These are phyloP conservation scores for Peromyscus aztecus DNA, from an alignment of 2,797 vertebrate genomes.

Conservation along the genomic window DNA sequence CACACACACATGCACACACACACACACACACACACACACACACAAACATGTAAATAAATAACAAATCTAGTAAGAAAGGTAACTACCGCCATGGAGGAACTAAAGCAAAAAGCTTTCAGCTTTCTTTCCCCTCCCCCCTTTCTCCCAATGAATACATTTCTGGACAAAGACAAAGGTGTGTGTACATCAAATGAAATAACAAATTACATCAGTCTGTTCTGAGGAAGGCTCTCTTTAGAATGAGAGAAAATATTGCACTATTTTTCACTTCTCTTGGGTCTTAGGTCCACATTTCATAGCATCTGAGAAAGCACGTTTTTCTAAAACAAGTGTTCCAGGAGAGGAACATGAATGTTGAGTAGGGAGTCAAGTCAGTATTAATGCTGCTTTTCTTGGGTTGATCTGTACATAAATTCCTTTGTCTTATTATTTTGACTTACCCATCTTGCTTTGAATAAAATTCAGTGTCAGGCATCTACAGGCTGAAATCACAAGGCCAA, in stretches of 20 bases:
- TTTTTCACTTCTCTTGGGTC: constrained; percentile 62
- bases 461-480: constrained; percentile 49
- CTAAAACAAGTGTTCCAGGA: not conserved
- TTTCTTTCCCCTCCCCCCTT: not conserved
- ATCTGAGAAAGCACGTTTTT: constrained; percentile 31
- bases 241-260: constrained; percentile 39
- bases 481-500: constrained; percentile 77
- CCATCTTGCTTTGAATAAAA: constrained; percentile 66
- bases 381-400: constrained; percentile 72
- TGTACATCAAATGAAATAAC: constrained; percentile 58
- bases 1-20: not conserved
- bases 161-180: constrained; percentile 39
- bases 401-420: constrained; percentile 59
- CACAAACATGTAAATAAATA: not conserved
- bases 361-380: constrained; percentile 35
- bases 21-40: too few relatives aligned
- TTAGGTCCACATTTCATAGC: constrained; percentile 52
- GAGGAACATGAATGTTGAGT: constrained; percentile 9
- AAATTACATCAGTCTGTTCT: constrained; percentile 46
- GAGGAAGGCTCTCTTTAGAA: constrained; percentile 41
- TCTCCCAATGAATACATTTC: constrained; percentile 57
- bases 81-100: constrained; percentile 26
- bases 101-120: not conserved
- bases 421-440: constrained; percentile 66
- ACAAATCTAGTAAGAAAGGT: not conserved